Percentiles rank a stretch among this genome's conserved stretches.
Evolutionary conservation across 2,888 invertebrate genomes (phyloP).

Genomic region (Belgica antarctica): DNA sequence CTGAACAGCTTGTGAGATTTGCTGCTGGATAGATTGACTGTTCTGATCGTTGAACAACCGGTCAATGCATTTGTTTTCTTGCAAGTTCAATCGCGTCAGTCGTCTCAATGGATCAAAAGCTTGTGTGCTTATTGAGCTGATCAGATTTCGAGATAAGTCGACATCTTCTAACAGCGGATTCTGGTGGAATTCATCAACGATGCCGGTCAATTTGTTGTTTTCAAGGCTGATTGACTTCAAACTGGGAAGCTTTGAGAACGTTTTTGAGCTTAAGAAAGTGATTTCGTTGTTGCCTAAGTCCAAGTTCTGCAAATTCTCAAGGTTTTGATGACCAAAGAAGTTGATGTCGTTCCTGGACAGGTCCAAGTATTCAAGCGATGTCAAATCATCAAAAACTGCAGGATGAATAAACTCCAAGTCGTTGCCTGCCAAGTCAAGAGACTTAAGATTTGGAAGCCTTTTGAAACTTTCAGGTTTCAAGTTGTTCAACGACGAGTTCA

Average conservation of each 20-base stretch:
- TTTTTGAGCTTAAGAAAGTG: neutral
- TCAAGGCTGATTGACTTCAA: neutral
- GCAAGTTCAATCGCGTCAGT: neutral
- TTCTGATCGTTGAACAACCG: neutral
- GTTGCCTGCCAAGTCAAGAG: neutral
- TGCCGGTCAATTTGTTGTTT: slow-evolving; percentile 11
- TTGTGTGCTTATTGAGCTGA: neutral
- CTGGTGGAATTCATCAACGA: neutral
- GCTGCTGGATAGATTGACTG: no score
- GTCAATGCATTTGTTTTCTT: slow-evolving; percentile 23
- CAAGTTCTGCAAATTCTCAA: neutral
- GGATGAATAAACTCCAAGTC: slow-evolving; percentile 8
- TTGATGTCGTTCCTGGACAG: slow-evolving; percentile 14
- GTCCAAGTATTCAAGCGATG: slow-evolving; percentile 21
- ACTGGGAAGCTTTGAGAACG: neutral
- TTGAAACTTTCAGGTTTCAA: neutral
- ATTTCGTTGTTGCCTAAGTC: slow-evolving; percentile 10
- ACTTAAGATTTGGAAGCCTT: neutral
- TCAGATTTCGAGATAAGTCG: slow-evolving; percentile 9
- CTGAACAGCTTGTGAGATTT: neutral
- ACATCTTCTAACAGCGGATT: slow-evolving; percentile 19
- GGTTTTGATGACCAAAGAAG: neutral
- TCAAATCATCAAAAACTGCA: neutral
- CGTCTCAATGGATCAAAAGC: neutral
- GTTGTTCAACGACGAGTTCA: neutral